Conservation (phyloP, 2,113 vertebrate genomes). For the Felis chaus region DNA sequence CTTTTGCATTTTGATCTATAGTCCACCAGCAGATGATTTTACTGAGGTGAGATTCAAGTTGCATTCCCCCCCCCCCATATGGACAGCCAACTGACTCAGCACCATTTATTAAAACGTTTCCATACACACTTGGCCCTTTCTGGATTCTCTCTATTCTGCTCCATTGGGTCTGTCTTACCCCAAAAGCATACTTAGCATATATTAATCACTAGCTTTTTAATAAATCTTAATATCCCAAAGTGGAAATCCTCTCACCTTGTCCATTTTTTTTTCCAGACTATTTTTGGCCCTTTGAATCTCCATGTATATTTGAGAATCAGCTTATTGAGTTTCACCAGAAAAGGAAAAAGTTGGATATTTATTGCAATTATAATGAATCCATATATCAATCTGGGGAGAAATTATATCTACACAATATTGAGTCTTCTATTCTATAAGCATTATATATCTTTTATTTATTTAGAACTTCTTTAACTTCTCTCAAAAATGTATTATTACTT, state of each 20-base stretch:
- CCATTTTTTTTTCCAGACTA: not conserved
- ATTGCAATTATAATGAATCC: not conserved
- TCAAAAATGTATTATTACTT: conserved; percentile 5
- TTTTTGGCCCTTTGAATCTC: conserved; percentile 11
- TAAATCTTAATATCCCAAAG: not conserved
- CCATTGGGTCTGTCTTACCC: not conserved
- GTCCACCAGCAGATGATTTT: not conserved
- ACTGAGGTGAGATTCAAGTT: not conserved
- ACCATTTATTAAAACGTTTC: not conserved
- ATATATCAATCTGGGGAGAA: not conserved
- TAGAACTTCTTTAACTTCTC: conserved; percentile 3
- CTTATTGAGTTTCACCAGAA: not conserved
- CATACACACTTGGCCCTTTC: not conserved
- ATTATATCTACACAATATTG: not conserved
- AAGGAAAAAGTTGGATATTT: not conserved
- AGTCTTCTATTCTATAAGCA: not conserved
- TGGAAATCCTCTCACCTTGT: not conserved
- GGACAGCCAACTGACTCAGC: not conserved
- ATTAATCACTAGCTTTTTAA: not conserved
- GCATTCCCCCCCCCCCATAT: not conserved
- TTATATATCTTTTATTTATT: not conserved
- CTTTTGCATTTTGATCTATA: not conserved
- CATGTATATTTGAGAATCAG: conserved; percentile 6
- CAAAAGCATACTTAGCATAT: not conserved
- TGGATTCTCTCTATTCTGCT: not conserved